These are phyloP conservation scores for Pseudopipra pipra DNA, from an alignment of 2,113 vertebrate species.

Conservation along the genomic window DNA sequence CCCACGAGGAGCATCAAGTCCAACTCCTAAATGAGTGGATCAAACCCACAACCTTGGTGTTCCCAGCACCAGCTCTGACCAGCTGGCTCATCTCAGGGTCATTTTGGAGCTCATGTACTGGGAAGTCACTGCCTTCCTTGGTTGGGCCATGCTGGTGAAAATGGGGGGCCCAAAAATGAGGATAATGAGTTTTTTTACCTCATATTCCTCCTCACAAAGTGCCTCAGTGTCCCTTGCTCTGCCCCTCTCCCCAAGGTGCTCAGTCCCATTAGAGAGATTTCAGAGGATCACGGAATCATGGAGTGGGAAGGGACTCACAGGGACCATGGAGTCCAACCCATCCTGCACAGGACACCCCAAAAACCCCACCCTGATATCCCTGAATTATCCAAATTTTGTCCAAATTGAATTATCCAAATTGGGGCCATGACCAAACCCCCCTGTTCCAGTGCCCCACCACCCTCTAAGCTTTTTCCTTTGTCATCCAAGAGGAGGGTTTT, in stretches of 20 bases:
- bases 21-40: neutral
- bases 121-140: neutral
- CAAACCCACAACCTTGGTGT: neutral
- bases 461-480: neutral
- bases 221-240: neutral
- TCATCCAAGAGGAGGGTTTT: neutral
- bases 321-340: neutral
- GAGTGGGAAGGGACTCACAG: neutral
- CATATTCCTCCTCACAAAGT: neutral
- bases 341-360: neutral
- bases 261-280: neutral
- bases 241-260: neutral
- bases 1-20: neutral
- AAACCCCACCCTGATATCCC: neutral
- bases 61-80: neutral
- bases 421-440: neutral
- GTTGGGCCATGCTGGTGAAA: fast-evolving
- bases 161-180: neutral
- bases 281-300: neutral
- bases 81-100: neutral
- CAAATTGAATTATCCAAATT: neutral
- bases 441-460: neutral
- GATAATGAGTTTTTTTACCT: neutral
- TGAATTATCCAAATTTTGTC: neutral
- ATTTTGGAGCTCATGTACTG: neutral